These are phyloP conservation scores for Euura saliciscinereae DNA, from an alignment of 1,140 invertebrate genomes.

Conservation along the genomic window DNA sequence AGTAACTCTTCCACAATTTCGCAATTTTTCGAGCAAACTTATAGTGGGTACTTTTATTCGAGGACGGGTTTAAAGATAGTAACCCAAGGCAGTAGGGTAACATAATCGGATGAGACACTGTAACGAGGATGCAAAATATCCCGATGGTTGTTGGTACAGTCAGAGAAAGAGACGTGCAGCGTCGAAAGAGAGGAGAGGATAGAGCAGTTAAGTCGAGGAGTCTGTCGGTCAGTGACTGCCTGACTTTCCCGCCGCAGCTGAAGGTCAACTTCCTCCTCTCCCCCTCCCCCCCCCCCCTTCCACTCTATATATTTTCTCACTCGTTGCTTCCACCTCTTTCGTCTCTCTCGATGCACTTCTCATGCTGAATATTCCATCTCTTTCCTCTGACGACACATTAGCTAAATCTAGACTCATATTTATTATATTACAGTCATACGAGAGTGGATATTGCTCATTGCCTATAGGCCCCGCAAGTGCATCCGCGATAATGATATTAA, in stretches of 20 bases:
- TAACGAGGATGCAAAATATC: slow-evolving; percentile 27
- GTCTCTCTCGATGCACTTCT: neutral
- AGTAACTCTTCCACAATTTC: neutral
- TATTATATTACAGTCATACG: slow-evolving; percentile 36
- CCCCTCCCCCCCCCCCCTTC: slow-evolving; percentile 36
- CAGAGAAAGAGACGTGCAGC: neutral
- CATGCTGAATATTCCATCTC: too few species aligned
- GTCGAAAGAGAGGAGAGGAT: slow-evolving; percentile 45
- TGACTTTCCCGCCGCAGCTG: slow-evolving; percentile 61
- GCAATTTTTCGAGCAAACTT: slow-evolving; percentile 24
- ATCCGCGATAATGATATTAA: neutral
- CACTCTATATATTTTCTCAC: slow-evolving; percentile 15
- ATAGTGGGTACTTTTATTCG: slow-evolving; percentile 21
- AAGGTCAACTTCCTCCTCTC: slow-evolving; percentile 59
- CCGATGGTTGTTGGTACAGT: too few species aligned
- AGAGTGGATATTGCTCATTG: slow-evolving; percentile 26
- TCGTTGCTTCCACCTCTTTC: slow-evolving; percentile 10
- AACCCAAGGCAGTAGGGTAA: slow-evolving; percentile 43
- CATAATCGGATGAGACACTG: slow-evolving; percentile 38
- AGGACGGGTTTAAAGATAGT: slow-evolving; percentile 46
- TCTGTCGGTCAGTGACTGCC: slow-evolving; percentile 62
- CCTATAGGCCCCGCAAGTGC: slow-evolving; percentile 31
- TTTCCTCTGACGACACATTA: neutral
- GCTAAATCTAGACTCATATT: slow-evolving; percentile 4
- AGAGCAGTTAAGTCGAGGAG: slow-evolving; percentile 59